Percentiles rank a stretch among this genome's conserved stretches.
Conservation (phyloP, 2,113 vertebrate genomes). For the Cervus canadensis region DNA sequence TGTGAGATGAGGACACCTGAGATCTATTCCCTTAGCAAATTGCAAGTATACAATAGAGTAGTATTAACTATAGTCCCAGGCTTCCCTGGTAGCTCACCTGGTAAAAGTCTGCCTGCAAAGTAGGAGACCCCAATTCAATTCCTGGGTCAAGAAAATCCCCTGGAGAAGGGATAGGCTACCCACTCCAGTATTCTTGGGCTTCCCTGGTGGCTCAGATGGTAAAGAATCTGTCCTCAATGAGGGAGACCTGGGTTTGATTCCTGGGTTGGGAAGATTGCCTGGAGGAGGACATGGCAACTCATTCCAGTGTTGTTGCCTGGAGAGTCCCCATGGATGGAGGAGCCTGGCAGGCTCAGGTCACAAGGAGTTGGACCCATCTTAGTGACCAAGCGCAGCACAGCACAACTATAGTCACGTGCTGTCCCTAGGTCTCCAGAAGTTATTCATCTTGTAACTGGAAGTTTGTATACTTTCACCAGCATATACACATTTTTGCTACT, state of each 20-base stretch:
- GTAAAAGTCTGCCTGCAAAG: neutral
- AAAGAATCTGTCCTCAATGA: fast-evolving
- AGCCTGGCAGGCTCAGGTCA: neutral
- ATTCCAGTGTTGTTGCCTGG: neutral
- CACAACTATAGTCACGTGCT: neutral
- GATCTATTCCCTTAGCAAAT: neutral
- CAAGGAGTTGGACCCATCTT: neutral
- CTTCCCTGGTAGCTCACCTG: neutral
- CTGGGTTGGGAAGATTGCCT: neutral
- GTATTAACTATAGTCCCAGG: neutral
- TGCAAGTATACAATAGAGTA: neutral
- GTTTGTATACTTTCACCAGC: neutral
- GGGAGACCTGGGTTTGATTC: neutral
- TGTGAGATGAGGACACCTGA: neutral
- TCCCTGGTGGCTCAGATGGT: neutral
- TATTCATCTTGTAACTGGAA: neutral
- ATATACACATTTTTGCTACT: no score
- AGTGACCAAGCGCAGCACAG: neutral
- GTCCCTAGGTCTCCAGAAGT: neutral
- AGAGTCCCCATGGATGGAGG: neutral
- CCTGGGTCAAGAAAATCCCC: neutral
- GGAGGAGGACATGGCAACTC: neutral
- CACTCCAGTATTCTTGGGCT: neutral
- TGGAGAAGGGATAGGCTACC: neutral
- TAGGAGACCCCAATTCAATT: no score